phyloP scores from a whole-genome alignment of 2,797 vertebrate genomes.

The Sus cebifrons region DNA sequence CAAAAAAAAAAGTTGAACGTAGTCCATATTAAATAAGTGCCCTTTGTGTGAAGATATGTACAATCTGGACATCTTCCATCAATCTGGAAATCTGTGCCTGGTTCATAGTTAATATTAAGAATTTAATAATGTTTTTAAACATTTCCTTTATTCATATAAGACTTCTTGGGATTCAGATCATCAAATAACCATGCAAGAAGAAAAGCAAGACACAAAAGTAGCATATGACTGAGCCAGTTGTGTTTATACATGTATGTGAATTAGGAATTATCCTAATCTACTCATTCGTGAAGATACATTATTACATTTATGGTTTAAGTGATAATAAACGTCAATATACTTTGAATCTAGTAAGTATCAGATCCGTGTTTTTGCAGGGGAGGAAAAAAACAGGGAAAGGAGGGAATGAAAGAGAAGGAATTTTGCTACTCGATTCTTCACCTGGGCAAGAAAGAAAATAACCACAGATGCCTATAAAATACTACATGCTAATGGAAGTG shows the following conservation, averaged over 20 bases:
- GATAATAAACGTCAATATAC: neutral
- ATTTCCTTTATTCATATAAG: constrained; percentile 39
- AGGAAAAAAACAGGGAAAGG: neutral
- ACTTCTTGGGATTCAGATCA: constrained; percentile 51
- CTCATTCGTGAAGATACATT: neutral
- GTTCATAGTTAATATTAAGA: constrained; percentile 61
- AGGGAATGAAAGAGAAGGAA: neutral
- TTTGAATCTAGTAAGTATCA: neutral
- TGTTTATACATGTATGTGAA: neutral
- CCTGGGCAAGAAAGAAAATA: neutral
- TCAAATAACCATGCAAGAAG: neutral
- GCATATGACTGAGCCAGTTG: neutral
- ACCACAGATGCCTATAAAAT: neutral
- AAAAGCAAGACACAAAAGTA: neutral
- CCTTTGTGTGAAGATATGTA: neutral
- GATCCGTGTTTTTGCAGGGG: neutral
- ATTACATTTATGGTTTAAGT: neutral
- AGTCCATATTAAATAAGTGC: constrained; percentile 31
- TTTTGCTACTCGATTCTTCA: neutral
- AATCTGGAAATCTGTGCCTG: neutral
- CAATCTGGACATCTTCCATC: neutral
- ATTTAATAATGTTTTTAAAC: constrained; percentile 64
- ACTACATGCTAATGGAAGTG: neutral
- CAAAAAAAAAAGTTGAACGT: neutral
- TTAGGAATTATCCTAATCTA: constrained; percentile 36